Conservation (phyloP, 1,140 invertebrate genomes). For the Drosophila bocqueti region DNA sequence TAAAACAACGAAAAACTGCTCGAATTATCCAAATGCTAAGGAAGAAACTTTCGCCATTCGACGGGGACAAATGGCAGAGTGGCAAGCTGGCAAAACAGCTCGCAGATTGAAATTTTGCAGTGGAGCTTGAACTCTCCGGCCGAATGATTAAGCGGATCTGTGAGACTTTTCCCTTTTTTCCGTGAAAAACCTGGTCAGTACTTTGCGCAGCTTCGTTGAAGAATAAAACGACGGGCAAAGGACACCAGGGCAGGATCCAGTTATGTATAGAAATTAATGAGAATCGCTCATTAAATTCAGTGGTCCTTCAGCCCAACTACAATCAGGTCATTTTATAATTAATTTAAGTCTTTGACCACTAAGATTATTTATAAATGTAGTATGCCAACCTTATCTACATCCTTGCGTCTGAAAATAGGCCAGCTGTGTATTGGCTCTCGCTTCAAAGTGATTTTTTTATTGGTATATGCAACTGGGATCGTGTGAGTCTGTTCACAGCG, state of each 20-base stretch:
- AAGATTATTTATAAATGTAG: neutral
- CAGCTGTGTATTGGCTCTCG: neutral
- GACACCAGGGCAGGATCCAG: neutral
- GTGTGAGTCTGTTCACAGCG: neutral
- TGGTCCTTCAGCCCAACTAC: too few species aligned
- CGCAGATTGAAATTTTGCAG: constrained; percentile 6
- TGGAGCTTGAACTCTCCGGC: neutral
- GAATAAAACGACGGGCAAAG: neutral
- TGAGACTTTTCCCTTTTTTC: constrained; percentile 3
- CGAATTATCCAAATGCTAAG: neutral
- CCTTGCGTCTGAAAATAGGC: neutral
- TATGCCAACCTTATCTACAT: neutral
- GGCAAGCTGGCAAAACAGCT: constrained; percentile 19
- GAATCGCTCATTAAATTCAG: neutral
- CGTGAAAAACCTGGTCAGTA: neutral
- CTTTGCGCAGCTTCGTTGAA: neutral
- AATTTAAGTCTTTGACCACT: neutral
- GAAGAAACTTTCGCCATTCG: constrained; percentile 29
- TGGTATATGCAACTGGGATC: neutral
- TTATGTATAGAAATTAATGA: too few species aligned
- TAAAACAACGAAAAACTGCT: constrained; percentile 14
- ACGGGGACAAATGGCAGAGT: constrained; percentile 33
- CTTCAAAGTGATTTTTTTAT: neutral
- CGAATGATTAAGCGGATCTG: constrained; percentile 22
- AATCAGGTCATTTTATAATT: neutral